Evolutionary conservation across 2,113 vertebrate genomes (phyloP).

Genomic region (Semicossyphus pulcher): DNA sequence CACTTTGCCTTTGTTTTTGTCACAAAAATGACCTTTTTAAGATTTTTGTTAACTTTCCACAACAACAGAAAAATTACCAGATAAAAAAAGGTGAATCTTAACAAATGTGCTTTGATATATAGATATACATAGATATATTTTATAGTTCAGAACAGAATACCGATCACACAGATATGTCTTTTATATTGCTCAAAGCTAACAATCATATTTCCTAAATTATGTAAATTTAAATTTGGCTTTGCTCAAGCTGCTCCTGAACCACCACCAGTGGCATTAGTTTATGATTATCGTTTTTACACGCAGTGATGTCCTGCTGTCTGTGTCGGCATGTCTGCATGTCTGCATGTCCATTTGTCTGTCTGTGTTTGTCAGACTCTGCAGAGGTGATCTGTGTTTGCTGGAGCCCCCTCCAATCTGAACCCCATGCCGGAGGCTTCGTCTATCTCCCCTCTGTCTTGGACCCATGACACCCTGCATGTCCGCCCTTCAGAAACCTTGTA

Average conservation of each 20-base stretch:
- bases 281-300: constrained; percentile 30
- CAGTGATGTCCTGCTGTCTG: constrained; percentile 37
- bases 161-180: neutral
- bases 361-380: constrained; percentile 73
- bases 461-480: constrained; percentile 68
- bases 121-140: too few relatives aligned
- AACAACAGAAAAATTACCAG: too few relatives aligned
- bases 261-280: neutral
- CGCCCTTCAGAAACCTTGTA: constrained; percentile 44
- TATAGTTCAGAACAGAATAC: neutral
- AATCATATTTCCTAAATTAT: too few relatives aligned
- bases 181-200: too few relatives aligned
- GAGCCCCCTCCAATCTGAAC: constrained; percentile 75
- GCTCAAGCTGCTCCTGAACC: too few relatives aligned
- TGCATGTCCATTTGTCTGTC: constrained; percentile 32
- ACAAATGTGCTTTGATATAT: too few relatives aligned
- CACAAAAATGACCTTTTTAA: too few relatives aligned
- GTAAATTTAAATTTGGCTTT: too few relatives aligned
- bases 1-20: too few relatives aligned
- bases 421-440: constrained; percentile 58
- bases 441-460: constrained; percentile 72
- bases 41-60: too few relatives aligned
- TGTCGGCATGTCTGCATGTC: constrained; percentile 24
- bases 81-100: too few relatives aligned
- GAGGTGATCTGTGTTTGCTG: constrained; percentile 75